phyloP scores from a whole-genome alignment of 2,113 vertebrate species.

The Equus przewalskii region DNA sequence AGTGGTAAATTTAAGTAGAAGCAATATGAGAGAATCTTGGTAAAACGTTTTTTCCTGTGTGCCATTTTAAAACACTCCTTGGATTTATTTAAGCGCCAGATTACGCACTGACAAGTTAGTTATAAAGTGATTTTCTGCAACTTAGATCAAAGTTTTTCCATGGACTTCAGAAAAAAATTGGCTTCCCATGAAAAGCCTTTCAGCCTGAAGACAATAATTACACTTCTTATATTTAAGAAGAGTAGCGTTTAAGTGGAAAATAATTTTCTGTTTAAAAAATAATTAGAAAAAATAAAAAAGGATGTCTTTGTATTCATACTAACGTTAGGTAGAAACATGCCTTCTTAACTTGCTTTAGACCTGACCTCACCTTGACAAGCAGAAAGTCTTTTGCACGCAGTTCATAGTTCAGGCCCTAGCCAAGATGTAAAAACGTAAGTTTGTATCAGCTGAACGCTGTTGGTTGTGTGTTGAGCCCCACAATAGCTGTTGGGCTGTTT shows the following conservation, averaged over 20 bases:
- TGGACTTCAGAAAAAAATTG: not conserved
- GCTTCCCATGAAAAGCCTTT: conserved; percentile 28
- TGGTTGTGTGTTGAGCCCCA: not conserved
- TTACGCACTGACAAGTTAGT: conserved; percentile 33
- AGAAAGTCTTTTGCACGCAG: not conserved
- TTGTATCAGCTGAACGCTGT: conserved; percentile 13
- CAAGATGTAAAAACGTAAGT: conserved; percentile 32
- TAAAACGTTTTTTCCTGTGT: conserved; percentile 5
- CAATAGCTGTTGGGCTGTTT: conserved; percentile 61
- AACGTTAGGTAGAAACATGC: not conserved
- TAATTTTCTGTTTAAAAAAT: conserved; percentile 30
- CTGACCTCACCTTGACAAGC: conserved; percentile 33
- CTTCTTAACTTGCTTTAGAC: conserved; percentile 23
- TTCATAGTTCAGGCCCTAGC: not conserved
- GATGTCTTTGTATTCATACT: not conserved
- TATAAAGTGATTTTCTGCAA: conserved; percentile 36
- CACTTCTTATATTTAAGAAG: not conserved
- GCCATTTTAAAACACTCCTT: conserved; percentile 29
- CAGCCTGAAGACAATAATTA: not conserved
- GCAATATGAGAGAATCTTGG: not conserved
- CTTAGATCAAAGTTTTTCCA: conserved; percentile 3
- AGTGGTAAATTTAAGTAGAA: not conserved
- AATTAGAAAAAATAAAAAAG: not conserved
- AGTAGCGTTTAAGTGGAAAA: conserved; percentile 47
- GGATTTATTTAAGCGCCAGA: conserved; percentile 43